Evolutionary conservation across 2,113 vertebrate genomes (phyloP).

Genomic region (Grantiella picta): DNA sequence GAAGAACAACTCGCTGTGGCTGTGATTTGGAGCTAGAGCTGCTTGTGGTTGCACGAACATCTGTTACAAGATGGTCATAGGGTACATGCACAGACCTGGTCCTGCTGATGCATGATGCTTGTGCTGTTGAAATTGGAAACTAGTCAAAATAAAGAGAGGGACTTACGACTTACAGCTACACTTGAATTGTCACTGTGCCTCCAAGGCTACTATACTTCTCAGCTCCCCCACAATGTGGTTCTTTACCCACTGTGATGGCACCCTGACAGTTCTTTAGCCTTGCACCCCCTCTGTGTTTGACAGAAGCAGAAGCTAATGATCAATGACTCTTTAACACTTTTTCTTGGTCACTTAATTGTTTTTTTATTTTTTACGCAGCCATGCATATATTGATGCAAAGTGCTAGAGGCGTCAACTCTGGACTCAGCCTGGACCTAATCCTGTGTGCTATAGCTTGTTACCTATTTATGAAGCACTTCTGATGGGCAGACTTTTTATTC

Average conservation of each 20-base stretch:
- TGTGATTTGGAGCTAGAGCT: constrained; percentile 5
- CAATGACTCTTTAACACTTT: background rate
- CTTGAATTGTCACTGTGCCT: background rate
- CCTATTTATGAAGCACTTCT: background rate
- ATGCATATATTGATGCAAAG: background rate
- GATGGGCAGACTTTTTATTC: background rate
- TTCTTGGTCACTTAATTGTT: background rate
- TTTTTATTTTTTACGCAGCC: background rate
- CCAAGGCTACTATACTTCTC: background rate
- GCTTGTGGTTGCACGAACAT: constrained; percentile 37
- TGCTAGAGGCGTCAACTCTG: background rate
- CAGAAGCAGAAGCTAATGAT: background rate
- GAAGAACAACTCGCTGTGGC: constrained; percentile 1
- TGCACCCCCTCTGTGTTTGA: background rate
- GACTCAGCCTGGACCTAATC: background rate
- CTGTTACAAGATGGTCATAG: constrained; percentile 10
- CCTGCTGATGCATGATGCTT: constrained; percentile 18
- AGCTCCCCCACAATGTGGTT: background rate
- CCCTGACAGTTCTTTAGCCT: background rate
- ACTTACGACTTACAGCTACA: background rate
- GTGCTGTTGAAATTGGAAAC: background rate
- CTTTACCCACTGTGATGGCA: background rate
- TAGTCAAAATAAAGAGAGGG: background rate
- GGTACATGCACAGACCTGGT: background rate
- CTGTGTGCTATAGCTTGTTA: background rate